Evolutionary conservation across 2,113 vertebrate genomes (phyloP).

Genomic region (Mirounga angustirostris): DNA sequence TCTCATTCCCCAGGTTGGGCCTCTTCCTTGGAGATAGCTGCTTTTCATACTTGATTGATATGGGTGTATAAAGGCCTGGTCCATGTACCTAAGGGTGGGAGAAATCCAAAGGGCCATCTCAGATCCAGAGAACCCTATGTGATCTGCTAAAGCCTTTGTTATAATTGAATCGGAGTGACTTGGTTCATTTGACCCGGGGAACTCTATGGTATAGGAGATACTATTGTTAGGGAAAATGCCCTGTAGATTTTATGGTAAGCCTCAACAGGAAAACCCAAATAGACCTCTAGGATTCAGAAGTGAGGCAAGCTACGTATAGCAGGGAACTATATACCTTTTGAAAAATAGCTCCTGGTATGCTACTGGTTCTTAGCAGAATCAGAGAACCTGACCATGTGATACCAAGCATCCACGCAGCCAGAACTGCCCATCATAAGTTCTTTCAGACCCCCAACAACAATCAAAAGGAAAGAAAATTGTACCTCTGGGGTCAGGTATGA

Average conservation of each 20-base stretch:
- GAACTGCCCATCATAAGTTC: background rate
- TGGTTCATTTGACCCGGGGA: background rate
- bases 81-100: background rate
- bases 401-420: background rate
- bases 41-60: background rate
- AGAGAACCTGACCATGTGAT: background rate
- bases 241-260: background rate
- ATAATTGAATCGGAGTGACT: background rate
- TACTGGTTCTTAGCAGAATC: background rate
- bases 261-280: background rate
- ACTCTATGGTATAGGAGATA: background rate
- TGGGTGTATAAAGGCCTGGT: background rate
- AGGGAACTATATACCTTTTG: background rate
- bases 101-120: background rate
- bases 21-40: background rate
- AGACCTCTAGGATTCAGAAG: background rate
- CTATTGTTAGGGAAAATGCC: background rate
- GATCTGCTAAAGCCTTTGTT: background rate
- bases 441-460: background rate
- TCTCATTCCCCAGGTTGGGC: background rate
- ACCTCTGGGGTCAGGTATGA: background rate
- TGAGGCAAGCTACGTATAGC: background rate
- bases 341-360: background rate
- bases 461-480: background rate
- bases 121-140: background rate